A percentile compares a stretch with the other conserved stretches of the same genome.
Evolutionary conservation across 2,113 vertebrate species (phyloP).

Genomic region (Psittacara wagleri): DNA sequence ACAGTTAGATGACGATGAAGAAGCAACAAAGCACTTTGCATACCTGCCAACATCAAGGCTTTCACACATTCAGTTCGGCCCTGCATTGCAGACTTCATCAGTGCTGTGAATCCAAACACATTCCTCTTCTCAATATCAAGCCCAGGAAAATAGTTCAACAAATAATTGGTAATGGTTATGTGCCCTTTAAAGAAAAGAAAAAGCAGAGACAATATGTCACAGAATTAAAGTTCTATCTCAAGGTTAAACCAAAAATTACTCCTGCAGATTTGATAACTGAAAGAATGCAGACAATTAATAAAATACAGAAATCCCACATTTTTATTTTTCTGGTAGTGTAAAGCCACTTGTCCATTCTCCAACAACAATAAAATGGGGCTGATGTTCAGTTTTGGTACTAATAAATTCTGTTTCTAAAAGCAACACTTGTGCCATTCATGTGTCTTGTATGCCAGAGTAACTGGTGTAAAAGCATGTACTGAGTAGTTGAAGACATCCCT

Average conservation of each 20-base stretch:
- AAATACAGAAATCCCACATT: neutral
- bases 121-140: conserved; percentile 93
- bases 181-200: conserved; percentile 81
- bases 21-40: neutral
- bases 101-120: conserved; percentile 89
- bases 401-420: neutral
- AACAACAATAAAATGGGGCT: neutral
- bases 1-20: neutral
- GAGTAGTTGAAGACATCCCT: neutral
- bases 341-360: neutral
- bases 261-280: neutral
- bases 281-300: neutral
- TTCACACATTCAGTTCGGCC: conserved; percentile 89
- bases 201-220: neutral
- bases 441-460: neutral
- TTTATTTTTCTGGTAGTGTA: neutral
- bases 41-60: conserved; percentile 93
- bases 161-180: conserved; percentile 90
- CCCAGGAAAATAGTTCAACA: conserved; percentile 91
- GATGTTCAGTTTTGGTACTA: neutral
- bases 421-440: neutral
- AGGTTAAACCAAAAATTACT: neutral
- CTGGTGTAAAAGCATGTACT: neutral
- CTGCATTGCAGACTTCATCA: conserved; percentile 97
- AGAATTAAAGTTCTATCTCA: neutral